Base-by-base conservation (phyloP, 2,888 invertebrate genomes). In the Eledone cirrhosa region DNA sequence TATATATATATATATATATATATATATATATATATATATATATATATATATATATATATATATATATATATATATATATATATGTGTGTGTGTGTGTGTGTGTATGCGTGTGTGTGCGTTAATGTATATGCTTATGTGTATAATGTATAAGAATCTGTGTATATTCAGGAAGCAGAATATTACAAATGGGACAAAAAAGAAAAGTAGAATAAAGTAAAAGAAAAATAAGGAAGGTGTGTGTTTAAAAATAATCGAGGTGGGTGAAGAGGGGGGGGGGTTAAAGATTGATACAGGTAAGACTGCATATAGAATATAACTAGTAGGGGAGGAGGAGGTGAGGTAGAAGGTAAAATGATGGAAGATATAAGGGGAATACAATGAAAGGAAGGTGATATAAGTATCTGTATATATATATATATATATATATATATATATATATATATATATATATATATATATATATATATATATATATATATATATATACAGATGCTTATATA, bases 31-130 rank as follows among this genome's bases (percentile, higher is more conserved):
- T 19, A 53, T 19, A 53, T 19, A 53, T 19, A 53, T 19, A 53
- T 19, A 53, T 19, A 53, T 19, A 53, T 53, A 53, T 53, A 53
- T 53, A 53, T 53, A 53, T 53, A 53, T 53, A 53, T 53, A 53
- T 53, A 53, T 53, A 53, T 53, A 53, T 53, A 53, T 53, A 53
- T 53, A 53, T 53, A 53, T 53, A 53, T 53, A 53, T 53, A 53
- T 53, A 53, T 53, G 19, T 53, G 19, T 53, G 53, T 53, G 53
- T 53, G 53, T 53, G 53, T 53, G 53, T 53, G 19, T 16, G 13
- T 16, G 13, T 16, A 53, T 53, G 13, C 19, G 19, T 53, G 13
- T 53, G 53, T 16, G 19, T 19, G 19, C 53, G 19, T 19, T 16
- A 53, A 53, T 53, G 19, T 53, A 19, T 53, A 53, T n/a, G n/a